Evolutionary conservation across 2,797 vertebrate species (phyloP), one percentile per base, ranked within the genome.

Genomic region (Staurois parvus): DNA sequence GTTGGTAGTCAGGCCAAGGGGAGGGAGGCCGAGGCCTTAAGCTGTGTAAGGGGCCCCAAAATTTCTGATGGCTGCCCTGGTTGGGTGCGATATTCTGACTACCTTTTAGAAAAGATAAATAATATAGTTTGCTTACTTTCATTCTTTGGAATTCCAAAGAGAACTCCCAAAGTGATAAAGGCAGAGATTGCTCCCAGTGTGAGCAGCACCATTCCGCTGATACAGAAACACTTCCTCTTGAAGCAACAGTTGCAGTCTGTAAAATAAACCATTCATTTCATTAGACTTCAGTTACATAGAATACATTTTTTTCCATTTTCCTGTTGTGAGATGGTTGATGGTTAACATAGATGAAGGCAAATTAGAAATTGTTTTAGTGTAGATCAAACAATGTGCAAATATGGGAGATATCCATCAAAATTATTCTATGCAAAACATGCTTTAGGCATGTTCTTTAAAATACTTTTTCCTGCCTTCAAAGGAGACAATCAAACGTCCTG

Each of bases 71-170:
- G n/a, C n/a, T n/a, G n/a, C n/a, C n/a, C n/a, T n/a, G n/a, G 17
- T 17, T 17, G 17, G 48, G 48, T 17, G 17, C 4, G 13, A 13
- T 45, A 12, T 19, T 3, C 17, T 52, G 17, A 52, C 15, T 52
- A 52, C 48, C 17, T 52, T 52, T 52, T 8, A 0, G 2, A 2
- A 24, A 24, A 59, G 48, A 17, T 15, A 56, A 19, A 64, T 26
- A 28, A 12, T 28, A 28, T 2, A 66, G 26, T 26, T 29, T 26
- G 9, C n/a, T 66, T 85, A 89, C 88, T 32, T 87, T 85, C 67
- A 76, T 87, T 89, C 17, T 67, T 21, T 67, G 77, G 84, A 52
- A 81, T 84, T 76, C 89, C 80, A 37, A 88, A 86, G 64, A 69
- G 83, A 66, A 90, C 75, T 26, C 70, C 89, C 72, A 88, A 76